phyloP scores from a whole-genome alignment of 2,113 vertebrate species.

The Hystrix brachyura region DNA sequence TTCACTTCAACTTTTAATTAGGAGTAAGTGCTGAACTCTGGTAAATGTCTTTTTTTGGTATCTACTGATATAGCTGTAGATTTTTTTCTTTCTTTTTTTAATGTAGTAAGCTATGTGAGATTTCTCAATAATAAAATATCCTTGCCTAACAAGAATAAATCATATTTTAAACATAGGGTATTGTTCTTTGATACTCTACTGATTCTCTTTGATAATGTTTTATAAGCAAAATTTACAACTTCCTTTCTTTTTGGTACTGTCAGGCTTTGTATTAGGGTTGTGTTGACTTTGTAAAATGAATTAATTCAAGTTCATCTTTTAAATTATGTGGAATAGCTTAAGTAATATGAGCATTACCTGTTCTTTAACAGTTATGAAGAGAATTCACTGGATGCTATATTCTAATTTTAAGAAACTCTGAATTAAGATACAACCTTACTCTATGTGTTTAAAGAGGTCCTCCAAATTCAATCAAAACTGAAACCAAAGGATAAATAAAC shows the following conservation, averaged over 20 bases:
- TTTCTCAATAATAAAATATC: background rate
- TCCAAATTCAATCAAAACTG: background rate
- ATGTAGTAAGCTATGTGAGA: background rate
- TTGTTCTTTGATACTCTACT: background rate
- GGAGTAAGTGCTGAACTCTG: background rate
- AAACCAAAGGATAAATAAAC: background rate
- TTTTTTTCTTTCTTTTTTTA: constrained; percentile 14
- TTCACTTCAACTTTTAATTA: background rate
- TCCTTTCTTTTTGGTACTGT: background rate
- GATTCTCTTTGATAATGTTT: background rate
- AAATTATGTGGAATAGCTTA: background rate
- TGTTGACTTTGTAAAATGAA: constrained; percentile 15
- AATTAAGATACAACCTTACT: background rate
- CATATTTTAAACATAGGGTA: background rate
- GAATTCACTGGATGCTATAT: background rate
- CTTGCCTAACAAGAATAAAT: background rate
- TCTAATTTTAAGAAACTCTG: background rate
- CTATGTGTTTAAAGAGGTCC: background rate
- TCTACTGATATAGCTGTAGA: background rate
- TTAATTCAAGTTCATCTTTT: background rate
- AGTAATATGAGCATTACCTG: background rate
- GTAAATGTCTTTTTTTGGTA: background rate
- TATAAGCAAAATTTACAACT: background rate
- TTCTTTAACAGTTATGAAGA: background rate
- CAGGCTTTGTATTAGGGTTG: background rate